Percentiles rank a stretch among this genome's conserved stretches.
Evolutionary conservation across 1,140 invertebrate genomes (phyloP).

Genomic region (Bombus consobrinus): DNA sequence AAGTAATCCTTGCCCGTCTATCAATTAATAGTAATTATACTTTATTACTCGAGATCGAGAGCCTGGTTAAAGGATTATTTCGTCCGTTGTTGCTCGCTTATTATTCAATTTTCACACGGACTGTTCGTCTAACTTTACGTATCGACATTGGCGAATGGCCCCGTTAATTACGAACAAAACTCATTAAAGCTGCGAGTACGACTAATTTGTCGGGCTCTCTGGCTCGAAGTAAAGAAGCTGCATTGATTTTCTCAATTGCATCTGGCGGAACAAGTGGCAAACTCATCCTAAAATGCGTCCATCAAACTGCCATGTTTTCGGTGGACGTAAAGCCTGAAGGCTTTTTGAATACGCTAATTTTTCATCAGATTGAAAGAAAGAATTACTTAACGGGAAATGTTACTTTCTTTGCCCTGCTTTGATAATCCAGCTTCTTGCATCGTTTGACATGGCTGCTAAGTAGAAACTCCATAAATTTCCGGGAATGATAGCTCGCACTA

Average conservation of each 20-base stretch:
- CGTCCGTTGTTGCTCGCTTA: neutral
- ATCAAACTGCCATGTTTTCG: too few relatives aligned
- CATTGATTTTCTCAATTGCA: neutral
- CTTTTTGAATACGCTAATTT: too few relatives aligned
- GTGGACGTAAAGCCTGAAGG: too few relatives aligned
- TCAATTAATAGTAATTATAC: slow-evolving; percentile 42
- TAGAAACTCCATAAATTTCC: neutral
- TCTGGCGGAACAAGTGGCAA: neutral
- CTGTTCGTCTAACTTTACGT: neutral
- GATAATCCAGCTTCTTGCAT: too few relatives aligned
- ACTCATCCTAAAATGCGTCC: too few relatives aligned
- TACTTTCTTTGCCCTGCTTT: too few relatives aligned
- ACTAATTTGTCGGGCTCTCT: neutral
- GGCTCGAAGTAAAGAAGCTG: too few relatives aligned
- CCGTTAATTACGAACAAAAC: slow-evolving; percentile 30
- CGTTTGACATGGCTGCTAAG: neutral
- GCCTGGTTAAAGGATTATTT: slow-evolving; percentile 24
- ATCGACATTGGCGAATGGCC: neutral
- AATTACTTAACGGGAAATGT: too few relatives aligned
- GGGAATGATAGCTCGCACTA: neutral
- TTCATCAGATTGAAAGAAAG: too few relatives aligned
- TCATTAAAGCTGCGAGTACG: slow-evolving; percentile 10
- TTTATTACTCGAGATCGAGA: slow-evolving; percentile 5
- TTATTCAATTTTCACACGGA: neutral
- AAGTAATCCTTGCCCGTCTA: slow-evolving; percentile 15